Conservation (phyloP, 2,888 invertebrate genomes). For the Drosophila mimetica region DNA sequence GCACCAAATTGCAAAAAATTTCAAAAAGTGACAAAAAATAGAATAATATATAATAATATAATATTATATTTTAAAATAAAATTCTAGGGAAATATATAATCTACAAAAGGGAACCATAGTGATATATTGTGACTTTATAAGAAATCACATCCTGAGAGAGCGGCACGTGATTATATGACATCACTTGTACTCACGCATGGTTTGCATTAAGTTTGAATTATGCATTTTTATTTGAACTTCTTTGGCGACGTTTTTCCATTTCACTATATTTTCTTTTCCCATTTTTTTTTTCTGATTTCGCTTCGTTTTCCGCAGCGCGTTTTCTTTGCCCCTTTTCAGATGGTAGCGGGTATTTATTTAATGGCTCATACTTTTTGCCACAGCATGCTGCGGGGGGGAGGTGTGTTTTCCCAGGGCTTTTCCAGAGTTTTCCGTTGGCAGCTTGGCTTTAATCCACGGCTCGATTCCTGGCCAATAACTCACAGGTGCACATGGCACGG, state of each 20-base stretch:
- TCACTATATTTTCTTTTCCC: conserved; percentile 1
- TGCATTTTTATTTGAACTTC: conserved; percentile 57
- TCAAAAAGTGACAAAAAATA: too few species aligned
- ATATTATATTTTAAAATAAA: too few species aligned
- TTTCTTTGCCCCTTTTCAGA: conserved; percentile 13
- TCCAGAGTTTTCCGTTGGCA: conserved; percentile 12
- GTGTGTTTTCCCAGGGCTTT: conserved; percentile 1
- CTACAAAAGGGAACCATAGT: background rate
- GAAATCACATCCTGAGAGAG: background rate
- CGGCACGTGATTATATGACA: background rate
- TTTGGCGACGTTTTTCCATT: conserved; percentile 33
- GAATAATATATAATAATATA: too few species aligned
- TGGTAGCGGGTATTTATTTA: conserved; percentile 57
- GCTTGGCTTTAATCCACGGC: conserved; percentile 41
- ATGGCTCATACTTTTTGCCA: conserved; percentile 55
- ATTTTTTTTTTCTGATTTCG: conserved; percentile 1
- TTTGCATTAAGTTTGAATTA: conserved; percentile 61
- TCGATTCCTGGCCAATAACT: conserved; percentile 47
- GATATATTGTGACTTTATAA: background rate
- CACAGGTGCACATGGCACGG: conserved; percentile 61
- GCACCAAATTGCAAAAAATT: too few species aligned
- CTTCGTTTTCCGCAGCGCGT: background rate
- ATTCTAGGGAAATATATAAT: too few species aligned
- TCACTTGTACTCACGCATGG: conserved; percentile 14
- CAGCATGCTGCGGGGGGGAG: conserved; percentile 8